Conservation (phyloP, 2,113 vertebrate genomes). For the Tringa solitaria region DNA sequence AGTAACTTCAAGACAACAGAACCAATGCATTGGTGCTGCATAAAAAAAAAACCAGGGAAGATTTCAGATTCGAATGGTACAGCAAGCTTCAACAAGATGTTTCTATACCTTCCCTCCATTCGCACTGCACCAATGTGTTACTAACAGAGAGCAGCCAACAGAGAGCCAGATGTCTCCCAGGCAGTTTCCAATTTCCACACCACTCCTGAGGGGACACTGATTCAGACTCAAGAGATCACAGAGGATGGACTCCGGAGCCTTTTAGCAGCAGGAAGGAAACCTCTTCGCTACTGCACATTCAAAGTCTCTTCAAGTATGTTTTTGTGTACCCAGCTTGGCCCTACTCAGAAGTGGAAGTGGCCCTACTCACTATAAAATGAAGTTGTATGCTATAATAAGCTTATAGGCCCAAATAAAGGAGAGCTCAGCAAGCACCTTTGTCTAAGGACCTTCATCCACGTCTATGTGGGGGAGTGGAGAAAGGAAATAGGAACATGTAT, state of each 20-base stretch:
- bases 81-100: not conserved
- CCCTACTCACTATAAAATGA: not conserved
- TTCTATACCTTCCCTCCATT: not conserved
- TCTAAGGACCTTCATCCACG: not conserved
- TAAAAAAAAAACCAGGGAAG: not conserved
- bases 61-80: not conserved
- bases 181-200: not conserved
- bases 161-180: not conserved
- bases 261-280: not conserved
- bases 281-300: not conserved
- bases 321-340: not conserved
- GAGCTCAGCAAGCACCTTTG: not conserved
- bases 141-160: not conserved
- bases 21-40: not conserved
- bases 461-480: accelerated
- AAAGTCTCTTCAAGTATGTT: not conserved
- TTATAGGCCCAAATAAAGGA: not conserved
- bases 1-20: not conserved
- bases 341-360: not conserved
- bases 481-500: not conserved
- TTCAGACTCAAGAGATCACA: not conserved
- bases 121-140: not conserved
- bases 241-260: not conserved
- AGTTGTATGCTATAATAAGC: not conserved
- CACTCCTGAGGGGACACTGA: not conserved